phyloP scores from a whole-genome alignment of 2,797 vertebrate species.

The Rousettus madagascariensis region DNA sequence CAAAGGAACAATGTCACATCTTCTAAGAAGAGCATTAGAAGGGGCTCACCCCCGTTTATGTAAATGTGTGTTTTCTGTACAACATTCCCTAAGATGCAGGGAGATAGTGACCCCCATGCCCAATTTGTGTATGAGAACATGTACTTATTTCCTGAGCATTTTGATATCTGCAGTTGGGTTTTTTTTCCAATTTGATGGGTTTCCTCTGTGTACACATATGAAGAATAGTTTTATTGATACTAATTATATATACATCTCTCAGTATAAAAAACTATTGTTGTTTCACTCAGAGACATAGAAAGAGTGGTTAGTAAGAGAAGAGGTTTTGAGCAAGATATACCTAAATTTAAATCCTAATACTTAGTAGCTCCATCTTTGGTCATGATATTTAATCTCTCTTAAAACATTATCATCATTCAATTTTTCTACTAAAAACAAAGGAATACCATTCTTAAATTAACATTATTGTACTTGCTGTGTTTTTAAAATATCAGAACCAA shows the following conservation, averaged over 20 bases:
- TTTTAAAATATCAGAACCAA: not conserved
- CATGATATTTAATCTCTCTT: not conserved
- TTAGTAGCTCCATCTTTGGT: not conserved
- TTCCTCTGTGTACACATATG: not conserved
- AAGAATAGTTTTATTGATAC: not conserved
- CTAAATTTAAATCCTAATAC: not conserved
- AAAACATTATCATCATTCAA: not conserved
- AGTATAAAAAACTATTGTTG: not conserved
- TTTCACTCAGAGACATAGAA: not conserved
- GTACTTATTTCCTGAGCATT: not conserved
- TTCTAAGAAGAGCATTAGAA: accelerated
- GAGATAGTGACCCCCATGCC: not conserved
- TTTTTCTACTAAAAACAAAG: not conserved
- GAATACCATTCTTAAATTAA: not conserved
- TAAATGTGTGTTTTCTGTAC: not conserved
- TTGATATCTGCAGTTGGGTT: not conserved
- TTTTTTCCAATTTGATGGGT: not conserved
- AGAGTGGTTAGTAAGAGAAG: not conserved
- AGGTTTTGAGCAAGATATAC: not conserved
- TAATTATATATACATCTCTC: not conserved
- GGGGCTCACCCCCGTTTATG: not conserved
- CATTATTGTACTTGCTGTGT: not conserved
- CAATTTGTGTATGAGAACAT: not conserved
- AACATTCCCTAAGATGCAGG: accelerated
- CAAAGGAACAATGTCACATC: accelerated